Evolutionary conservation across 2,113 vertebrate species (phyloP), one percentile per base, ranked within the genome.

Genomic region (Paracanthobrama guichenoti): DNA sequence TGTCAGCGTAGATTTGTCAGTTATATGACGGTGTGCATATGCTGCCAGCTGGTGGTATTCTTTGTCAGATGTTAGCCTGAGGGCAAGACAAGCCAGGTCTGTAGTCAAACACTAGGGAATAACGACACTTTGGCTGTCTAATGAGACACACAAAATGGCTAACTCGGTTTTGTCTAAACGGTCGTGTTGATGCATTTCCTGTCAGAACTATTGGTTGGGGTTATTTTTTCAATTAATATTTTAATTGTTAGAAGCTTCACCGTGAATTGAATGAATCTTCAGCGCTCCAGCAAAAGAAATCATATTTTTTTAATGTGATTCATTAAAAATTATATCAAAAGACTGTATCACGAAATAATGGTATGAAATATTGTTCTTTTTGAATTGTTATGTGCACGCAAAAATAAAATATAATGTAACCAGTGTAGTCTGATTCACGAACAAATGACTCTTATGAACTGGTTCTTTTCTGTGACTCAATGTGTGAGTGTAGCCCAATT

Each of bases 1-100:
- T 57, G 77, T 69, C 77, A 69, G 22, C 28, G 44, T 48, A 35
- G 79, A 85, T 87, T 82, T 85, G 73, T 80, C 84, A 85, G 84
- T 50, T 26, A 50, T 50, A 74, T 62, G 50, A 26, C 42, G 73
- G 67, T 62, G 83, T 31, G 53, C 84, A 69, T 83, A 76, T 83
- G 79, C 72, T 81, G 46, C 79, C 66, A 75, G 79, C 77, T 82
- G 82, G 53, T 60, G 67, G 59, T 84, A 53, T n/a, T 13, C 35
- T 82, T 42, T 53, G 66, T 85, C 83, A 82, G 79, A 85, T 73
- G 73, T 67, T 82, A 16, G 53, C 53, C 78, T 11, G 18, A 39
- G 78, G 84, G 77, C 55, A 72, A 80, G 55, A 73, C 62, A 80
- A 24, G 50, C n/a, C 53, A 74, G 66, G 64, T 31, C 67, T 80